Percentiles rank a stretch among this genome's conserved stretches.
phyloP scores from a whole-genome alignment of 2,797 vertebrate genomes.

The Chloroceryle inda region DNA sequence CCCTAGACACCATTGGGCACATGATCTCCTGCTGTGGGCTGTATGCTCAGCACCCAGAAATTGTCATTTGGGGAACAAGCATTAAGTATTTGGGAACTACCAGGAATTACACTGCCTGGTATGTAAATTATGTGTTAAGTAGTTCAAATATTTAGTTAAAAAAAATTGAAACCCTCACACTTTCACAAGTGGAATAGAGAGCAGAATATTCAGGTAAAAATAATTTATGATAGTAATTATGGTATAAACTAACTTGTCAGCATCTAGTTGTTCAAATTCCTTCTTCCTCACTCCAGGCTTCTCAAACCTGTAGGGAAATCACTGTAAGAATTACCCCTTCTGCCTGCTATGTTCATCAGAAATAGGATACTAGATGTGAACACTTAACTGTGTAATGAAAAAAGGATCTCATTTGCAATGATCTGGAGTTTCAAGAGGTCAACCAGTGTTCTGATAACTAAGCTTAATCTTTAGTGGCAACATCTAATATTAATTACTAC shows the following conservation, averaged over 20 bases:
- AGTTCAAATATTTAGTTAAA: background rate
- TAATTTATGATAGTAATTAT: slow-evolving; percentile 55
- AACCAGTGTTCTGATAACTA: slow-evolving; percentile 49
- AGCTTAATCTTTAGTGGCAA: slow-evolving; percentile 65
- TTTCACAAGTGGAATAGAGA: background rate
- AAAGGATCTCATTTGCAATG: slow-evolving; percentile 43
- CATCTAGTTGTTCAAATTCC: slow-evolving; percentile 37
- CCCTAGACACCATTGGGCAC: background rate
- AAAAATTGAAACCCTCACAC: background rate
- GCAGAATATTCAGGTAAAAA: slow-evolving; percentile 21
- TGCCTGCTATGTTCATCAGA: slow-evolving; percentile 52
- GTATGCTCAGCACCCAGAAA: background rate
- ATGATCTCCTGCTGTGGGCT: background rate
- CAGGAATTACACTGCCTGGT: background rate
- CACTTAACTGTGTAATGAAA: slow-evolving; percentile 33
- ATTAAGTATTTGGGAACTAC: background rate
- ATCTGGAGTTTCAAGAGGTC: slow-evolving; percentile 64
- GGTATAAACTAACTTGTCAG: slow-evolving; percentile 52
- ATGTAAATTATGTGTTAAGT: background rate
- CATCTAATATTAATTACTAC: slow-evolving; percentile 74
- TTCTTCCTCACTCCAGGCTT: slow-evolving; percentile 9
- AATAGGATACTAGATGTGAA: slow-evolving; percentile 17
- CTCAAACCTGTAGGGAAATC: slow-evolving; percentile 62
- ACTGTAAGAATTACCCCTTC: background rate
- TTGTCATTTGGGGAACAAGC: background rate